phyloP scores from a whole-genome alignment of 2,888 invertebrate genomes.

The Charanyca ferruginea region DNA sequence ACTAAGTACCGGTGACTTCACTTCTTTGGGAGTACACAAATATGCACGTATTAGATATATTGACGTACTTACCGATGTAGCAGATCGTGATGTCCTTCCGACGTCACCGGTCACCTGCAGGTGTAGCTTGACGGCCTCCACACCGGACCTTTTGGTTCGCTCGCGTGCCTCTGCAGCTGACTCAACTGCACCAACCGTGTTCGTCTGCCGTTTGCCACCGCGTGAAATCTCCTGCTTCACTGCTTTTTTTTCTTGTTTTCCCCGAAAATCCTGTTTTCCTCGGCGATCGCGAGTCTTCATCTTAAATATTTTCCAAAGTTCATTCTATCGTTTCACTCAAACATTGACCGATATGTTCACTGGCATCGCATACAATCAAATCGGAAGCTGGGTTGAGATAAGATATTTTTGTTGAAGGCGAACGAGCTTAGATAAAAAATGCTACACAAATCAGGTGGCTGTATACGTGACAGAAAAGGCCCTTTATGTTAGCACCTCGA shows the following conservation, averaged over 20 bases:
- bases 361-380: slow-evolving; percentile 64
- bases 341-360: slow-evolving; percentile 64
- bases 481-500: slow-evolving; percentile 83
- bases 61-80: slow-evolving; percentile 79
- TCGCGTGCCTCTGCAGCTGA: slow-evolving; percentile 68
- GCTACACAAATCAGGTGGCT: slow-evolving; percentile 75
- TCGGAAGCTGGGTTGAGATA: slow-evolving; percentile 80
- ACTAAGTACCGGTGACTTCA: slow-evolving; percentile 37
- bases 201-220: slow-evolving; percentile 64
- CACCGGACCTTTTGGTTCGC: slow-evolving; percentile 83
- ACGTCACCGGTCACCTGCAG: slow-evolving; percentile 83
- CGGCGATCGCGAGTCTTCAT: slow-evolving; percentile 85
- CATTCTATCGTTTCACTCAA: slow-evolving; percentile 67
- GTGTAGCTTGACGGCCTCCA: slow-evolving; percentile 87
- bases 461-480: slow-evolving; percentile 81
- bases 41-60: slow-evolving; percentile 6
- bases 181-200: slow-evolving; percentile 50
- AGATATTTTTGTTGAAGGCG: slow-evolving; percentile 84
- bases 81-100: slow-evolving; percentile 87
- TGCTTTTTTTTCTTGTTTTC: slow-evolving; percentile 67
- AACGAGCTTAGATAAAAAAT: slow-evolving; percentile 85
- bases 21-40: slow-evolving; percentile 13
- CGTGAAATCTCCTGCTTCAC: slow-evolving; percentile 68
- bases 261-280: slow-evolving; percentile 73
- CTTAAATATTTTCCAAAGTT: slow-evolving; percentile 66